Conservation (phyloP, 2,888 invertebrate species). For the Micoletzkya japonica region DNA sequence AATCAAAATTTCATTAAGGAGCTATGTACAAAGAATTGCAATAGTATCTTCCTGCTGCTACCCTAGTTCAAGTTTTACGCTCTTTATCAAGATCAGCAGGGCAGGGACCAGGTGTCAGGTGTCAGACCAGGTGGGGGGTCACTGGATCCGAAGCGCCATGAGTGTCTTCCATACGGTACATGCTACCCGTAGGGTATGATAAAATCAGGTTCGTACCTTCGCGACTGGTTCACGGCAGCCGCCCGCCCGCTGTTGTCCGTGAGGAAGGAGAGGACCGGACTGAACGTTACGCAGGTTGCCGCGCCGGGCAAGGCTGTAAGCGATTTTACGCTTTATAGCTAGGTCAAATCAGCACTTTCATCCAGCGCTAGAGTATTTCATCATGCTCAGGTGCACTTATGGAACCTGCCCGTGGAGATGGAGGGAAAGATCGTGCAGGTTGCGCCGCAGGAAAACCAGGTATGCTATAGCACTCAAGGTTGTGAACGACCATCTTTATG, state of each 20-base stretch:
- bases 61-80: no score
- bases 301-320: conserved; percentile 7
- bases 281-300: conserved; percentile 15
- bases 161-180: no score
- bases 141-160: no score
- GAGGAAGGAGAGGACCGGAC: neutral
- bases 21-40: no score
- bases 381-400: conserved; percentile 4
- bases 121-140: no score
- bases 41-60: no score
- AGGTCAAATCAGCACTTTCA: neutral
- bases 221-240: conserved; percentile 15
- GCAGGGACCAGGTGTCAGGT: no score
- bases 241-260: conserved; percentile 18
- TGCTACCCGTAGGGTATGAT: no score
- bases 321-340: neutral
- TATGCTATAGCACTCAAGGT: no score
- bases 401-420: conserved; percentile 10
- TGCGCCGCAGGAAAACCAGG: conserved; percentile 2
- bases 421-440: neutral
- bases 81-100: no score
- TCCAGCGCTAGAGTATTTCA: neutral
- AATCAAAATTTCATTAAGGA: no score
- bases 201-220: conserved; percentile 7
- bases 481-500: neutral